Evolutionary conservation across 2,888 invertebrate species (phyloP).

Genomic region (Diarsia rubi): DNA sequence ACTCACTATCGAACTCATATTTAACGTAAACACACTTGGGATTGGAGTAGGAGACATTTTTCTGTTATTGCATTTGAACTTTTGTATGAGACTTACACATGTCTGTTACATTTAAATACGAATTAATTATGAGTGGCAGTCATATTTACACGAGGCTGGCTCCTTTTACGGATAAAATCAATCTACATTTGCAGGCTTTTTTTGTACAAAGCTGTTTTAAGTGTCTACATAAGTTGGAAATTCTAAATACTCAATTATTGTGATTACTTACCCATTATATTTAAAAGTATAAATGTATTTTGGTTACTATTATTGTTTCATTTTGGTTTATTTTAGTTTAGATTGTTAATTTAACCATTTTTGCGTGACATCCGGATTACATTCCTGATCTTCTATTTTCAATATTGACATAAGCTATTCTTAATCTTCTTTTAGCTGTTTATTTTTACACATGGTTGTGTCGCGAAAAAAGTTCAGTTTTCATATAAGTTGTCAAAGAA

Average conservation of each 20-base stretch:
- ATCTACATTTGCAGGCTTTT: constrained; percentile 77
- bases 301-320: constrained; percentile 65
- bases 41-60: constrained; percentile 23
- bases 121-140: constrained; percentile 78
- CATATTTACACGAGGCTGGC: constrained; percentile 76
- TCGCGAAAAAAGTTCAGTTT: constrained; percentile 33
- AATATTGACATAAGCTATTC: constrained; percentile 76
- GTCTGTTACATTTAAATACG: constrained; percentile 61
- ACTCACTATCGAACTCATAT: constrained; percentile 35
- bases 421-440: constrained; percentile 59
- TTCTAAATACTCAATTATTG: constrained; percentile 53
- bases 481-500: neutral
- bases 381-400: constrained; percentile 85
- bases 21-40: constrained; percentile 42
- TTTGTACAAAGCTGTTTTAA: constrained; percentile 87
- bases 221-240: constrained; percentile 65
- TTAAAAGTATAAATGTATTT: constrained; percentile 43
- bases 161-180: constrained; percentile 68
- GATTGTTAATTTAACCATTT: constrained; percentile 71
- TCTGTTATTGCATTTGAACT: constrained; percentile 78
- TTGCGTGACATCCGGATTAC: constrained; percentile 73
- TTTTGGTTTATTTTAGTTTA: constrained; percentile 59
- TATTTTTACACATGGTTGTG: constrained; percentile 34
- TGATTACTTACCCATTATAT: constrained; percentile 83
- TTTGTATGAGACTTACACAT: constrained; percentile 74